phyloP scores from a whole-genome alignment of 2,113 vertebrate genomes.

The Platycercus adscitus region DNA sequence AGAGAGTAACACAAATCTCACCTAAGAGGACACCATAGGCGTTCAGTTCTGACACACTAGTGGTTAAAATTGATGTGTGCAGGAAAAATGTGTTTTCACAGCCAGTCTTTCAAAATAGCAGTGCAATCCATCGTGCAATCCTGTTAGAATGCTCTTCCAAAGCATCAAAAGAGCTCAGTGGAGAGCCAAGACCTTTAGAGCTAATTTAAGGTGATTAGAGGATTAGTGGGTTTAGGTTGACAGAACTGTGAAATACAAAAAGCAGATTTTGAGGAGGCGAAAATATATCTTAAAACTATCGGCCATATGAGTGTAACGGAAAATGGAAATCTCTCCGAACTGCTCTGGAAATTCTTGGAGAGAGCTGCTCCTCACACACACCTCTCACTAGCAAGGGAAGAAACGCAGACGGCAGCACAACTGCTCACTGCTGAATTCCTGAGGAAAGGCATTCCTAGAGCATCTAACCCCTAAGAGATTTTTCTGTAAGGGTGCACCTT shows the following conservation, averaged over 20 bases:
- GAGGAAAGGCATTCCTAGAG: neutral
- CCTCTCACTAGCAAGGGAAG: neutral
- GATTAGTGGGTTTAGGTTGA: neutral
- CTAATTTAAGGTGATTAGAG: neutral
- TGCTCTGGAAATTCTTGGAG: neutral
- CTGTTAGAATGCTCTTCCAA: neutral
- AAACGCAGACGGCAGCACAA: neutral
- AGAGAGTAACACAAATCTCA: neutral
- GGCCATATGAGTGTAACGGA: neutral
- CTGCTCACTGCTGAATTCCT: neutral
- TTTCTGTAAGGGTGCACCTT: neutral
- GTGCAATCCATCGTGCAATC: neutral
- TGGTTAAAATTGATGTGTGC: neutral
- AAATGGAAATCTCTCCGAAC: neutral
- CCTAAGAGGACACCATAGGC: neutral
- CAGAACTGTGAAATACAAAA: neutral
- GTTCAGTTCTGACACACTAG: neutral
- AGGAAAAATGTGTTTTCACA: neutral
- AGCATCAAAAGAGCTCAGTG: neutral
- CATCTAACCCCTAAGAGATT: neutral
- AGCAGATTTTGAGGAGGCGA: neutral
- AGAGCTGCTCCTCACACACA: neutral
- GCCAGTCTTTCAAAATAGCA: neutral
- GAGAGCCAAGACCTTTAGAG: neutral
- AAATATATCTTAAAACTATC: neutral